Evolutionary conservation across 2,113 vertebrate genomes (phyloP).

Genomic region (Prochilodus magdalenae): DNA sequence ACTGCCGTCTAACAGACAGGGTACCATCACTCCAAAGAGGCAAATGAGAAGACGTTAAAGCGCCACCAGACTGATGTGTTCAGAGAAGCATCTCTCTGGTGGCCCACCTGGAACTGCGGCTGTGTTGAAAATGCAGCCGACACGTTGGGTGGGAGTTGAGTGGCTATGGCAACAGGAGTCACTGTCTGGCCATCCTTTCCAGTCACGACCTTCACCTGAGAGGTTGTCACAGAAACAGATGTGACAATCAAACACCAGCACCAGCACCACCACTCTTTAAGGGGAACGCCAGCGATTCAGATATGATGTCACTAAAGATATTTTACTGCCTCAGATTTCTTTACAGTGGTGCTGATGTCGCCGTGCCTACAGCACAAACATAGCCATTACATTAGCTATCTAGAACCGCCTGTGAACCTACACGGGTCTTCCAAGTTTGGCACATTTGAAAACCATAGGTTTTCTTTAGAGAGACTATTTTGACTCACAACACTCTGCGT

Average conservation of each 20-base stretch:
- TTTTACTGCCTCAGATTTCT: no score
- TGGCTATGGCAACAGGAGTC: constrained; percentile 96
- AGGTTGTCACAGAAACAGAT: constrained; percentile 65
- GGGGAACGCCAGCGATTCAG: no score
- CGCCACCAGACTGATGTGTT: neutral
- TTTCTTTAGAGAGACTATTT: no score
- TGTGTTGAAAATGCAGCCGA: constrained; percentile 93
- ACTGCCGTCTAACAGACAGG: neutral
- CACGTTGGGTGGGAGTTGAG: constrained; percentile 95
- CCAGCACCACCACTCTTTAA: no score
- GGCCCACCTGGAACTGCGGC: constrained; percentile 89
- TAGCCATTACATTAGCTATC: no score
- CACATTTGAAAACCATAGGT: no score
- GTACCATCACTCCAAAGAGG: neutral
- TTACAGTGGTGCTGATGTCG: no score
- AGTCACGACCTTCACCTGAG: constrained; percentile 94
- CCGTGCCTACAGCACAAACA: no score
- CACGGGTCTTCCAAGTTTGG: no score
- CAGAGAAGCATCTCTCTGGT: neutral
- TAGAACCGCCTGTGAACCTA: no score
- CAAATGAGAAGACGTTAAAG: neutral
- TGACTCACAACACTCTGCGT: no score
- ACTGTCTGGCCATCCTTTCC: constrained; percentile 96
- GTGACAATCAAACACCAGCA: neutral
- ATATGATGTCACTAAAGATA: no score